Percentiles rank a stretch among this genome's conserved stretches.
phyloP scores from a whole-genome alignment of 2,888 invertebrate species.

The Smittia sp. region DNA sequence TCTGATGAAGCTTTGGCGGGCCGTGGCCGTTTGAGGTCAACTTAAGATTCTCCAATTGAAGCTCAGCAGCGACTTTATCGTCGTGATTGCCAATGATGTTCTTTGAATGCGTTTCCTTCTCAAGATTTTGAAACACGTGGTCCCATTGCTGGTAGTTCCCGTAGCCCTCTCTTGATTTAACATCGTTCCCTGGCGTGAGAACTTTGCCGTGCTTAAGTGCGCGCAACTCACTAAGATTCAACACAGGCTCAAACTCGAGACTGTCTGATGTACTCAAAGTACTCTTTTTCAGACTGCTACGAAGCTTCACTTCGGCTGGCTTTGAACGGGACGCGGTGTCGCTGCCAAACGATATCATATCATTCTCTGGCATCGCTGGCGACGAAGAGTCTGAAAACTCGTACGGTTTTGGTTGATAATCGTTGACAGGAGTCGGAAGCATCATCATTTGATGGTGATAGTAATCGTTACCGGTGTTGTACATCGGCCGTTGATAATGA shows the following conservation, averaged over 20 bases:
- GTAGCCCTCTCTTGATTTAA: conserved; percentile 53
- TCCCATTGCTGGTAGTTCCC: conserved; percentile 75
- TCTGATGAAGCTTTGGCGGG: not conserved
- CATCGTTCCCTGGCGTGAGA: not conserved
- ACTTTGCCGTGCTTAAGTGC: conserved; percentile 3
- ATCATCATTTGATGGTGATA: conserved; percentile 18
- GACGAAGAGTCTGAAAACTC: conserved; percentile 24
- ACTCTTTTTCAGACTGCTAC: conserved; percentile 30
- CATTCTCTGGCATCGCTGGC: not conserved
- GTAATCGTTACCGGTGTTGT: not conserved
- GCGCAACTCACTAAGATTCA: conserved; percentile 28
- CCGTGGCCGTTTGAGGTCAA: conserved; percentile 26
- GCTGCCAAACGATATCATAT: conserved; percentile 18
- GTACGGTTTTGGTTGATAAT: conserved; percentile 1
- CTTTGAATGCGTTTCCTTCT: conserved; percentile 67
- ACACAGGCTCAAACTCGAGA: conserved; percentile 11
- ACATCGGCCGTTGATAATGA: conserved; percentile 13
- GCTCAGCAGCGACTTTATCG: conserved; percentile 28
- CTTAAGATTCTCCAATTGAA: conserved; percentile 30
- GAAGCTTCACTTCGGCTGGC: conserved; percentile 20
- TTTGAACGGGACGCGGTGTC: not conserved
- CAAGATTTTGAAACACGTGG: conserved; percentile 73
- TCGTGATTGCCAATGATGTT: not conserved
- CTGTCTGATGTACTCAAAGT: conserved; percentile 19
- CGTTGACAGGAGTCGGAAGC: conserved; percentile 16